Conservation (phyloP, 2,888 invertebrate genomes). For the Apotomis betuletana region DNA sequence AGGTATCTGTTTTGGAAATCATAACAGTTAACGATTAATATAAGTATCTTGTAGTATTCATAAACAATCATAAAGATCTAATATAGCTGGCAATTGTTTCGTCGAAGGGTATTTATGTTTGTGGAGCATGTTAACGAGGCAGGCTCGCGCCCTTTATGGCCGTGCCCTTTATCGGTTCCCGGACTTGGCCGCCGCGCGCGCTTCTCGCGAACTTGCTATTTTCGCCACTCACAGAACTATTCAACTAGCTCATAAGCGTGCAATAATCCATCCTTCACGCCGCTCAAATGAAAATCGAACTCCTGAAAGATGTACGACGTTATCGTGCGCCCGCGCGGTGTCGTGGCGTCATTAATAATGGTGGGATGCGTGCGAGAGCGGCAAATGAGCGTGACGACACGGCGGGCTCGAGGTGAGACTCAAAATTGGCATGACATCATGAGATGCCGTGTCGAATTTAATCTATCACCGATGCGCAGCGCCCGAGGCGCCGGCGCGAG, state of each 20-base stretch:
- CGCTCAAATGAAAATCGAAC: constrained; percentile 61
- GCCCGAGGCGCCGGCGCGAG: constrained; percentile 73
- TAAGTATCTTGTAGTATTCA: constrained; percentile 17
- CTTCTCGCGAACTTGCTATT: constrained; percentile 77
- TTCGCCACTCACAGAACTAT: constrained; percentile 74
- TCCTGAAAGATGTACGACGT: constrained; percentile 44
- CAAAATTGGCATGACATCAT: constrained; percentile 81
- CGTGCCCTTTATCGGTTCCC: constrained; percentile 77
- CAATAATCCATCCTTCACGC: constrained; percentile 69
- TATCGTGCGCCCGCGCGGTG: constrained; percentile 45
- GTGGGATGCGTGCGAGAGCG: constrained; percentile 58
- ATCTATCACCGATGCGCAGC: constrained; percentile 75
- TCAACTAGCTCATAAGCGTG: constrained; percentile 54
- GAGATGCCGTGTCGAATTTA: constrained; percentile 82
- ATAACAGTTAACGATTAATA: too few species aligned
- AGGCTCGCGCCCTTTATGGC: constrained; percentile 68
- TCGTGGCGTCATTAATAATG: constrained; percentile 62
- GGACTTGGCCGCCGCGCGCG: constrained; percentile 73
- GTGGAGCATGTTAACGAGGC: constrained; percentile 73
- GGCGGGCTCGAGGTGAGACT: constrained; percentile 61
- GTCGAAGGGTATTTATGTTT: constrained; percentile 76
- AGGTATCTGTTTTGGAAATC: too few species aligned
- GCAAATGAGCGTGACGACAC: constrained; percentile 75
- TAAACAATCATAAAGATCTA: constrained; percentile 43
- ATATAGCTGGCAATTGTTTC: constrained; percentile 68